Evolutionary conservation across 1,140 invertebrate genomes (phyloP).

Genomic region (Pemphigus obesinymphae): DNA sequence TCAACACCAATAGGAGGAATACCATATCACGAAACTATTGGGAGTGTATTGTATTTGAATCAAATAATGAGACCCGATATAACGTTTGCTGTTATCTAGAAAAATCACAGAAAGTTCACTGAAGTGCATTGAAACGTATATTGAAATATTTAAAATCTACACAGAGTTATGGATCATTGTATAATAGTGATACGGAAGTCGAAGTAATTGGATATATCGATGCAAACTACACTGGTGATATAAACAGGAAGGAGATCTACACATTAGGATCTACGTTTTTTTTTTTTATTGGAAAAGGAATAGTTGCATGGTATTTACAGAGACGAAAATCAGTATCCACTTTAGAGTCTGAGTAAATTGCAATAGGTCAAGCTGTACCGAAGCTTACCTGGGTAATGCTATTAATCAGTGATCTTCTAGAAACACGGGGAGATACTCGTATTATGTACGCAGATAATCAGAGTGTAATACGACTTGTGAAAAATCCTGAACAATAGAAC

Average conservation of each 20-base stretch:
- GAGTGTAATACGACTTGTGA: too few relatives aligned
- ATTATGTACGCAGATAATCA: too few relatives aligned
- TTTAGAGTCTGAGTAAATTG: too few relatives aligned
- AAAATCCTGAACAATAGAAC: too few relatives aligned
- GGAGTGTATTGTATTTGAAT: slow-evolving; percentile 50
- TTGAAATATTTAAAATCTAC: slow-evolving; percentile 47
- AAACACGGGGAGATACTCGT: too few relatives aligned
- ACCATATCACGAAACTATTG: slow-evolving; percentile 48
- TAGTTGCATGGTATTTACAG: too few relatives aligned
- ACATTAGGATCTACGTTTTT: slow-evolving; percentile 50
- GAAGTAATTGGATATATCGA: slow-evolving; percentile 43
- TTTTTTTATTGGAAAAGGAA: slow-evolving; percentile 47
- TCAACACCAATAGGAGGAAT: too few relatives aligned
- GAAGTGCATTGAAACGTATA: slow-evolving; percentile 46
- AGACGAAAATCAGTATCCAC: too few relatives aligned
- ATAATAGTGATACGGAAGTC: neutral
- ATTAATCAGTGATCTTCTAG: too few relatives aligned
- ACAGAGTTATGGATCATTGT: slow-evolving; percentile 42
- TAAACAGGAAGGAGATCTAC: slow-evolving; percentile 47
- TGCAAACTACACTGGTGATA: slow-evolving; percentile 48
- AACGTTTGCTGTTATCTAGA: slow-evolving; percentile 47
- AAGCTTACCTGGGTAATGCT: too few relatives aligned
- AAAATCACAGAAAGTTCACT: slow-evolving; percentile 44
- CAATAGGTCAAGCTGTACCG: too few relatives aligned
- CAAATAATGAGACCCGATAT: slow-evolving; percentile 53